Conservation (phyloP, 2,113 vertebrate genomes). For the Cephalopterus ornatus region DNA sequence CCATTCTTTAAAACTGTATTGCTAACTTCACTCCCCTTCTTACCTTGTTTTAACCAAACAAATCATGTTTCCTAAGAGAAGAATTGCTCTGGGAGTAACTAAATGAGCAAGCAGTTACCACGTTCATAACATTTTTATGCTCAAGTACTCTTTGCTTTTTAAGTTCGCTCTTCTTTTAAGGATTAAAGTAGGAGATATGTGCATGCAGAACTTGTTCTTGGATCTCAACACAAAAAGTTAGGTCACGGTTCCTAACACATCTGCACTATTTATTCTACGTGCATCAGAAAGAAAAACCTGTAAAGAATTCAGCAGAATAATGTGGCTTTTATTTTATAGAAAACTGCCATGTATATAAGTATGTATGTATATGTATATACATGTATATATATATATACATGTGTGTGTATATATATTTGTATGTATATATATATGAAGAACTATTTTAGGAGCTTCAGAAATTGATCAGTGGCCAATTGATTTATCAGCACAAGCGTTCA, state of each 20-base stretch:
- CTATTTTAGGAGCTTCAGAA: neutral
- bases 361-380: neutral
- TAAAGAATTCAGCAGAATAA: neutral
- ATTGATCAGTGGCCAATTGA: neutral
- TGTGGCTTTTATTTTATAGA: neutral
- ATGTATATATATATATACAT: too few species aligned
- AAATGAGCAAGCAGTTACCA: neutral
- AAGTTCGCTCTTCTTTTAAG: neutral
- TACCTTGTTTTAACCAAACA: slow-evolving; percentile 13
- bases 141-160: neutral
- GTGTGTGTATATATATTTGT: neutral
- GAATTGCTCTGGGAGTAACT: neutral
- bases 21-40: neutral
- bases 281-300: neutral
- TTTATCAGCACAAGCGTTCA: neutral
- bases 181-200: neutral
- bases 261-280: neutral
- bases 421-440: neutral
- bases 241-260: neutral
- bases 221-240: neutral
- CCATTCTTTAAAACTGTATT: neutral
- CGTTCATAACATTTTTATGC: neutral
- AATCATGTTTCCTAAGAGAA: neutral
- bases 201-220: neutral
- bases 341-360: neutral